Percentiles rank a stretch among this genome's conserved stretches.
These are phyloP conservation scores for Argyrosomus japonicus DNA, from an alignment of 2,113 vertebrate species.

Conservation along the genomic window DNA sequence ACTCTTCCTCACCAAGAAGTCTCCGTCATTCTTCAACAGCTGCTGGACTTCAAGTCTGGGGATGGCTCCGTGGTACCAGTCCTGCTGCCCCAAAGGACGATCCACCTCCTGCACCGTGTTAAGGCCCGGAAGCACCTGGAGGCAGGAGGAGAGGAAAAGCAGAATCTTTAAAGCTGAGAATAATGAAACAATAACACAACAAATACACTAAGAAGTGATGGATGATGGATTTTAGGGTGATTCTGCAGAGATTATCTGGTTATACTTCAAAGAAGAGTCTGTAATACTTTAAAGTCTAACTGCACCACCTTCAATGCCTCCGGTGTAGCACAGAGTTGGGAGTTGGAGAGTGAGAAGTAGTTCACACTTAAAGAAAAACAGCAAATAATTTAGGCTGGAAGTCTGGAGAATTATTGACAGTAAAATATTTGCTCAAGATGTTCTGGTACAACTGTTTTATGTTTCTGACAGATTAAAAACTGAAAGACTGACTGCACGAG, in stretches of 20 bases:
- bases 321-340: slow-evolving; percentile 11
- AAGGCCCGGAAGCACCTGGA: slow-evolving; percentile 85
- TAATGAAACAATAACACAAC: slow-evolving; percentile 36
- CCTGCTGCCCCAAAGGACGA: slow-evolving; percentile 92
- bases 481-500: neutral
- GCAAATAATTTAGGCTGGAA: slow-evolving; percentile 20
- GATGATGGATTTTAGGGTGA: slow-evolving; percentile 24
- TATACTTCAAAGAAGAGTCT: slow-evolving; percentile 53
- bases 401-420: slow-evolving; percentile 2
- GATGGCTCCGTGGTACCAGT: slow-evolving; percentile 96
- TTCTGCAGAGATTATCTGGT: slow-evolving; percentile 37
- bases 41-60: slow-evolving; percentile 90
- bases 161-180: slow-evolving; percentile 26
- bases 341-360: slow-evolving; percentile 31
- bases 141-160: slow-evolving; percentile 31
- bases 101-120: slow-evolving; percentile 85
- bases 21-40: slow-evolving; percentile 88
- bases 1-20: slow-evolving; percentile 96
- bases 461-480: slow-evolving; percentile 11
- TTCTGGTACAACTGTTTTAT: slow-evolving; percentile 7
- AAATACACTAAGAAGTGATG: neutral
- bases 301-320: slow-evolving; percentile 15
- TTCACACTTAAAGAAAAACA: slow-evolving; percentile 27
- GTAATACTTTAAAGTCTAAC: slow-evolving; percentile 42
- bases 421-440: slow-evolving; percentile 11